Evolutionary conservation across 1,140 invertebrate genomes (phyloP).

Genomic region (Ceratina australensis): DNA sequence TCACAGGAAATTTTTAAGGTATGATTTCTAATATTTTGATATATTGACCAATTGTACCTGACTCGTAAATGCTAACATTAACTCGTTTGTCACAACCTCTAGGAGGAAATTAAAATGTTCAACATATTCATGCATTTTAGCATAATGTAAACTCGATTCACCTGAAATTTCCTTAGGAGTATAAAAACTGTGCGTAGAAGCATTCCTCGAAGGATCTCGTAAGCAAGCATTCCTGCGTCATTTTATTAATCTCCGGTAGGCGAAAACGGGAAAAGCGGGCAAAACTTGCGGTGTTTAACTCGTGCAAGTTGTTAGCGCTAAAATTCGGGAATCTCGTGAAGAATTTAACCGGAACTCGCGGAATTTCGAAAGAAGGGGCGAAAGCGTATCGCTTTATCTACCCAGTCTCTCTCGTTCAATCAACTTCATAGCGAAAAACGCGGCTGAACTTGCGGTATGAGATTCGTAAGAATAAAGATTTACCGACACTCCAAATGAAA

Average conservation of each 20-base stretch:
- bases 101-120: no score
- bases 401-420: constrained; percentile 8
- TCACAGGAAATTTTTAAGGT: no score
- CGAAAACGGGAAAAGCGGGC: constrained; percentile 7
- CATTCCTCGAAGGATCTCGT: constrained; percentile 16
- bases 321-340: constrained; percentile 38
- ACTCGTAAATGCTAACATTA: no score
- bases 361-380: constrained; percentile 36
- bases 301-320: constrained; percentile 35
- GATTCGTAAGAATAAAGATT: not conserved
- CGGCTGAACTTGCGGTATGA: constrained; percentile 1
- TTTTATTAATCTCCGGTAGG: constrained; percentile 45
- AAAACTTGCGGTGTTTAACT: constrained; percentile 40
- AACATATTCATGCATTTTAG: no score
- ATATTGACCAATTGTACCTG: no score
- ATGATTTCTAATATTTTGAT: no score
- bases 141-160: not conserved
- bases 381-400: constrained; percentile 21
- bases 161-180: not conserved
- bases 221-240: constrained; percentile 30
- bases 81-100: no score
- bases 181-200: not conserved
- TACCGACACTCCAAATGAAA: not conserved
- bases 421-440: constrained; percentile 8
- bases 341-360: constrained; percentile 26